A percentile compares a stretch with the other conserved stretches of the same genome.
Conservation (phyloP, 2,113 vertebrate genomes). For the Rhynchopsitta pachyrhyncha region DNA sequence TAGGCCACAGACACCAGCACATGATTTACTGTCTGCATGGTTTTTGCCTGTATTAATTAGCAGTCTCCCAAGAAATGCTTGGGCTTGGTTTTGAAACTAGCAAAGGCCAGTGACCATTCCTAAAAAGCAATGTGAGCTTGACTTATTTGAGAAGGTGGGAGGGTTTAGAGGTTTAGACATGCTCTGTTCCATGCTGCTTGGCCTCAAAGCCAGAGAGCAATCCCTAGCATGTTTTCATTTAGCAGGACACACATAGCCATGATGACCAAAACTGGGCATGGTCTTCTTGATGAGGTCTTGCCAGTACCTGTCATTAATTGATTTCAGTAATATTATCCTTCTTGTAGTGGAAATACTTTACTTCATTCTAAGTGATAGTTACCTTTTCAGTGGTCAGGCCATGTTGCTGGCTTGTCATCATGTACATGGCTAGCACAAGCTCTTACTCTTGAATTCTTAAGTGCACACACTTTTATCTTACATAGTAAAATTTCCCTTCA, state of each 20-base stretch:
- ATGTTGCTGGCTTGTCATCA: background rate
- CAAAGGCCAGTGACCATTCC: background rate
- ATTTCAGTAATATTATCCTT: background rate
- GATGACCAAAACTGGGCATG: background rate
- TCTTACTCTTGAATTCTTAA: background rate
- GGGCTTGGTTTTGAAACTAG: background rate
- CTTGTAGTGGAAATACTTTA: background rate
- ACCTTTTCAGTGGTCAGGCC: background rate
- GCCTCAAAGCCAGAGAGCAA: background rate
- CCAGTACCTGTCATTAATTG: background rate
- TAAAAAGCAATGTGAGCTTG: background rate
- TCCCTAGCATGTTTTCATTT: background rate
- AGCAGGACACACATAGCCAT: background rate
- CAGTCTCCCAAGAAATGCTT: background rate
- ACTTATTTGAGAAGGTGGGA: background rate
- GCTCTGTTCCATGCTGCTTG: background rate
- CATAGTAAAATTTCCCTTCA: background rate
- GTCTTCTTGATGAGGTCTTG: background rate
- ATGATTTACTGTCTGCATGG: accelerated
- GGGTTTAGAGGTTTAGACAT: background rate
- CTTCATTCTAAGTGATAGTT: background rate
- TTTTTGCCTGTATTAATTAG: background rate
- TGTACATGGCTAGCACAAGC: background rate
- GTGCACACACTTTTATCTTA: background rate
- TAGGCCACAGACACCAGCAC: background rate